Percentiles rank a stretch among this genome's conserved stretches.
Conservation (phyloP, 2,797 vertebrate genomes). For the Brotula barbata region DNA sequence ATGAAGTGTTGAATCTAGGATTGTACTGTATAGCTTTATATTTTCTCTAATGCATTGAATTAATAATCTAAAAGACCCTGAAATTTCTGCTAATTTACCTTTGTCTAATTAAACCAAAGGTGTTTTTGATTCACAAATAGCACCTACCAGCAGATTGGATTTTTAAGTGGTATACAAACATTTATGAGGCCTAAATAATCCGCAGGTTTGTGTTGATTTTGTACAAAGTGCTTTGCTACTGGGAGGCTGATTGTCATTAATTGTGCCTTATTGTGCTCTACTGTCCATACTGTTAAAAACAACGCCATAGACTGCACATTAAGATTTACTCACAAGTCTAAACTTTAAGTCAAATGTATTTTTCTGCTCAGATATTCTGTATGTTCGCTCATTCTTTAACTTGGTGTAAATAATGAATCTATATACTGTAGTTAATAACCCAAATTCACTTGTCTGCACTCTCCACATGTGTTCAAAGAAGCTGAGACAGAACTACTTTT, state of each 20-base stretch:
- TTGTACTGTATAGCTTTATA: not conserved
- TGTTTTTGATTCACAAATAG: too few species aligned
- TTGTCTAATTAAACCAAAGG: too few species aligned
- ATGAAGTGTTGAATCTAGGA: constrained; percentile 9
- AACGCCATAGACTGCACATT: not conserved
- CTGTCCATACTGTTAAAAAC: constrained; percentile 16
- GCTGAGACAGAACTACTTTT: not conserved
- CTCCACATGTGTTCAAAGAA: not conserved
- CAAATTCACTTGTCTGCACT: not conserved
- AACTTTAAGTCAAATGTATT: not conserved
- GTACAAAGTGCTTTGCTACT: constrained; percentile 38
- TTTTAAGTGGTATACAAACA: not conserved
- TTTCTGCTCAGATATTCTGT: constrained; percentile 2
- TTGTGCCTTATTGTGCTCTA: constrained; percentile 72
- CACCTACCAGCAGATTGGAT: constrained; percentile 3
- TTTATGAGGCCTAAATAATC: constrained; percentile 8
- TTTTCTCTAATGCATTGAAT: not conserved
- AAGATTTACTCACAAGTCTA: constrained; percentile 2
- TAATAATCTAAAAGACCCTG: constrained; percentile 3
- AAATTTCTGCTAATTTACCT: too few species aligned
- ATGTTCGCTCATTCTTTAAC: constrained; percentile 35
- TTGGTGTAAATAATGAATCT: constrained; percentile 1
- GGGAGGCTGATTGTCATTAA: constrained; percentile 32
- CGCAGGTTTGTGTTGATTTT: constrained; percentile 25
- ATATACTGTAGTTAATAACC: not conserved